Evolutionary conservation across 2,797 vertebrate genomes (phyloP).

Genomic region (Darevskia mixta): DNA sequence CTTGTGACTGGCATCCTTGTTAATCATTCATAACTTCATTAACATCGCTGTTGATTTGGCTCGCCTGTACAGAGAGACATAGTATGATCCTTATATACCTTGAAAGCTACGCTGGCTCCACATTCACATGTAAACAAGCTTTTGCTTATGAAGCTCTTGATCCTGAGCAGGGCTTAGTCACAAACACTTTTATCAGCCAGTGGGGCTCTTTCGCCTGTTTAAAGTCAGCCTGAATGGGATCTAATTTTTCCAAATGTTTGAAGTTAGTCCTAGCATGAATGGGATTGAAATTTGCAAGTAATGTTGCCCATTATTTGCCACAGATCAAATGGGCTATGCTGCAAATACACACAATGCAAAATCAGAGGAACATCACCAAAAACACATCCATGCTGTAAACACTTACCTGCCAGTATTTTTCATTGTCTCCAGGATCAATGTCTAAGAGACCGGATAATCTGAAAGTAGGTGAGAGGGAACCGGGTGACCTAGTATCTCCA

Average conservation of each 20-base stretch:
- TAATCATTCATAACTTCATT: constrained; percentile 25
- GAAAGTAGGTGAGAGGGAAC: constrained; percentile 6
- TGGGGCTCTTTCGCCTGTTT: constrained; percentile 49
- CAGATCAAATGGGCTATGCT: not conserved
- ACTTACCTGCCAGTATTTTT: constrained; percentile 15
- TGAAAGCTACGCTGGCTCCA: not conserved
- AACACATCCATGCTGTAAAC: constrained; percentile 21
- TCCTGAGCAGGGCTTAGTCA: not conserved
- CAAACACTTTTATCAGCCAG: not conserved
- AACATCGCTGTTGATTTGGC: not conserved
- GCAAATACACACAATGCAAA: constrained; percentile 4
- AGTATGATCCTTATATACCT: not conserved
- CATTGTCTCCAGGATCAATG: constrained; percentile 29
- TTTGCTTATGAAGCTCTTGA: not conserved
- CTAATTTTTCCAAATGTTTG: not conserved
- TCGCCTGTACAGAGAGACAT: not conserved
- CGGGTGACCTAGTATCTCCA: not conserved
- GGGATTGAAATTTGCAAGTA: not conserved
- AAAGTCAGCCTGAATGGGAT: not conserved
- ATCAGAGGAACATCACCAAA: constrained; percentile 4
- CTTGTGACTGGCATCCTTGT: constrained; percentile 9
- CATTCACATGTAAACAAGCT: constrained; percentile 21
- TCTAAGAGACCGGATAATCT: constrained; percentile 23
- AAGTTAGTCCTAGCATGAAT: not conserved
- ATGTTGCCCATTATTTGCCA: not conserved